phyloP scores from a whole-genome alignment of 2,113 vertebrate species.

The Poecile atricapillus region DNA sequence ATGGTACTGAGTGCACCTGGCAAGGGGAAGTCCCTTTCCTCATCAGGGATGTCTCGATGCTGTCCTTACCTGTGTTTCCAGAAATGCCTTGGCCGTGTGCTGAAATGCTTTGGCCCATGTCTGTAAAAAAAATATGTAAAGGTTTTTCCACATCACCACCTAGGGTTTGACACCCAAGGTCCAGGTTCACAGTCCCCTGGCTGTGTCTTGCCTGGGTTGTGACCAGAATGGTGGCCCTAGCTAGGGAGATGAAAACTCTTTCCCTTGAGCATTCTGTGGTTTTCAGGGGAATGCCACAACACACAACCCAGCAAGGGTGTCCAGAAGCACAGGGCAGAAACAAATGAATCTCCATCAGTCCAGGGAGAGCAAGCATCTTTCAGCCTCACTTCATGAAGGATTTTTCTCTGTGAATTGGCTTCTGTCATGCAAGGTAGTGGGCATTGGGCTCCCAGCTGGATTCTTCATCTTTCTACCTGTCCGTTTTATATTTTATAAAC shows the following conservation, averaged over 20 bases:
- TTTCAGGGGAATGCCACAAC: rapidly evolving
- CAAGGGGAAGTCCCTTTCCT: not conserved
- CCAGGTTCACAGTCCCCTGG: not conserved
- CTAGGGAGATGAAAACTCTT: not conserved
- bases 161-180: not conserved
- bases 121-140: not conserved
- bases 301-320: not conserved
- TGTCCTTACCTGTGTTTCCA: not conserved
- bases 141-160: not conserved
- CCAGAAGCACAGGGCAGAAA: not conserved
- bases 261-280: not conserved
- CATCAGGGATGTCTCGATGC: not conserved
- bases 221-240: not conserved
- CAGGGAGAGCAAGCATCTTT: not conserved
- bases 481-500: conserved; percentile 53
- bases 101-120: not conserved
- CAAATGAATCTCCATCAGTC: not conserved
- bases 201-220: not conserved
- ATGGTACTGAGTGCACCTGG: not conserved
- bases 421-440: not conserved
- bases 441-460: not conserved
- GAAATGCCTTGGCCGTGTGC: not conserved
- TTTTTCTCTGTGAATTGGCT: not conserved
- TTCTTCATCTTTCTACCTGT: conserved; percentile 39
- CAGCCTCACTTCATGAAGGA: not conserved